These are phyloP conservation scores for Diorhabda elongata DNA, from an alignment of 1,140 invertebrate species.

Conservation along the genomic window DNA sequence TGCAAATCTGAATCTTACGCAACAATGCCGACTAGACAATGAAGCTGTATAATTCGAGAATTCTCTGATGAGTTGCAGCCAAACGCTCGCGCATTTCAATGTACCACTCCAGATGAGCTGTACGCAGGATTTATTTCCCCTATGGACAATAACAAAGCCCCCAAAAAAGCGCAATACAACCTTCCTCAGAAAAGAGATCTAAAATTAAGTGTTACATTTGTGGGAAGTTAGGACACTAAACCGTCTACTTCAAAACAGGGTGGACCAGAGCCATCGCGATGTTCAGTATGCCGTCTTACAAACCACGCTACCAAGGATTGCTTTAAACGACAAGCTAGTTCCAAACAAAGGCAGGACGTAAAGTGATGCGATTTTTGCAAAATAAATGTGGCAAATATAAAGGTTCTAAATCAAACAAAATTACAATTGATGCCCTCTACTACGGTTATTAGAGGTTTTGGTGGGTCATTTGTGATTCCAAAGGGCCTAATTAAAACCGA, in stretches of 20 bases:
- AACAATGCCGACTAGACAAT: too few species aligned
- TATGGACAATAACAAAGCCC: constrained; percentile 21
- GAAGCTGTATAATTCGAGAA: constrained; percentile 2
- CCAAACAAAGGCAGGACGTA: too few species aligned
- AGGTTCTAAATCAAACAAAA: too few species aligned
- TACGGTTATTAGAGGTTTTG: too few species aligned
- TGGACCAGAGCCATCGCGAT: not conserved
- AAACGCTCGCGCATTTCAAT: constrained; percentile 5
- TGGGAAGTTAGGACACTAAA: constrained; percentile 17
- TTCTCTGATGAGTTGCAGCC: not conserved
- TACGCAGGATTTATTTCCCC: constrained; percentile 8
- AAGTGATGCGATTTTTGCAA: too few species aligned
- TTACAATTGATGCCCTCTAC: too few species aligned
- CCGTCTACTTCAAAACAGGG: constrained; percentile 8
- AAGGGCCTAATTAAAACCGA: too few species aligned
- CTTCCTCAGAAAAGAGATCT: not conserved
- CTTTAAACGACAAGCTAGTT: too few species aligned
- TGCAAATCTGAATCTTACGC: too few species aligned
- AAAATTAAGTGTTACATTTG: constrained; percentile 10
- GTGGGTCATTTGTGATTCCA: too few species aligned
- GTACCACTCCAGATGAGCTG: not conserved
- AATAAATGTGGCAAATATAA: too few species aligned
- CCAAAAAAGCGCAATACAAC: not conserved
- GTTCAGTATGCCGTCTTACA: not conserved
- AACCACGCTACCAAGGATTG: too few species aligned